Evolutionary conservation across 2,113 vertebrate genomes (phyloP).

Genomic region (Heptranchias perlo): DNA sequence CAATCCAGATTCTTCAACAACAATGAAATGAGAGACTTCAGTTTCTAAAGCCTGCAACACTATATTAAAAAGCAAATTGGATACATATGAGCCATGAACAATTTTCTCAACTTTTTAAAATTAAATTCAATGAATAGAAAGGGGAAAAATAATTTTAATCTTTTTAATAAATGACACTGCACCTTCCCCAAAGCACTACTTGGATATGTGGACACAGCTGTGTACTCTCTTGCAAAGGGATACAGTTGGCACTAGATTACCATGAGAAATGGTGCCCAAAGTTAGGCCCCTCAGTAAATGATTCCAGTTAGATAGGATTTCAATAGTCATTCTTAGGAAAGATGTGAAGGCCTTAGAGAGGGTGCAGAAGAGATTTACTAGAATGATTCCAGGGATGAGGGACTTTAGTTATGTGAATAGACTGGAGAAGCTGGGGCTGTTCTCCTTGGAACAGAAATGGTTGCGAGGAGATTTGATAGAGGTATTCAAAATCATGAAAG

Average conservation of each 20-base stretch:
- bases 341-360: no score
- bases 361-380: no score
- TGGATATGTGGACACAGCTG: background rate
- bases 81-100: background rate
- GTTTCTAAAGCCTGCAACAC: background rate
- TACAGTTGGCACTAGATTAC: background rate
- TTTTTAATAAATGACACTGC: background rate
- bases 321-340: background rate
- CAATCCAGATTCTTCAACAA: slow-evolving; percentile 17
- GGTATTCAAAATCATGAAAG: no score
- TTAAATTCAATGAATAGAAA: background rate
- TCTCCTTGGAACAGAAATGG: no score
- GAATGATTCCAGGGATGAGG: no score
- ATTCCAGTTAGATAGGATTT: background rate
- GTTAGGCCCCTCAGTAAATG: background rate
- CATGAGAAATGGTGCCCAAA: background rate
- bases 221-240: background rate
- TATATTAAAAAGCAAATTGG: background rate
- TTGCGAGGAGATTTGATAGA: no score
- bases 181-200: background rate
- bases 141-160: background rate
- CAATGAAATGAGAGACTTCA: background rate
- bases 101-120: background rate
- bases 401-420: no score
- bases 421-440: no score